Evolutionary conservation across 2,888 invertebrate species (phyloP).

Genomic region (Nudaria mundana): DNA sequence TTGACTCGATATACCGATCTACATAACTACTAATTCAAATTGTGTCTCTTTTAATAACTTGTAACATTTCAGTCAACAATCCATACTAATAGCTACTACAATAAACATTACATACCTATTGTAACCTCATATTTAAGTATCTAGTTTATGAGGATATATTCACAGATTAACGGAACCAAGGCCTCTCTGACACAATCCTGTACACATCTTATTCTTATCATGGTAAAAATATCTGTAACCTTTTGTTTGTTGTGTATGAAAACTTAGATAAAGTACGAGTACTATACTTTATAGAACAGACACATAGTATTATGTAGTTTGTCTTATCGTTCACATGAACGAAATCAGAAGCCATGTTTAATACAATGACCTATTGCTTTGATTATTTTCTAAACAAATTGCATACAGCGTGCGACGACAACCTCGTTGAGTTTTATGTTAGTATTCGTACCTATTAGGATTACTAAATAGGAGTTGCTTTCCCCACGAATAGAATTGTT

Average conservation of each 20-base stretch:
- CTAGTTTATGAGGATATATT: no score
- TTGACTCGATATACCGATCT: no score
- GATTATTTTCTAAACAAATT: conserved; percentile 45
- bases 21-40: no score
- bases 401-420: conserved; percentile 26
- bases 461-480: conserved; percentile 14
- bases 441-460: conserved; percentile 4
- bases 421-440: not conserved
- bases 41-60: no score
- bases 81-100: no score
- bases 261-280: conserved; percentile 11
- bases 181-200: not conserved
- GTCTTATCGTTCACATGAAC: conserved; percentile 50
- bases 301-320: conserved; percentile 33
- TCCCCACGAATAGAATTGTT: conserved; percentile 12
- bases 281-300: conserved; percentile 27
- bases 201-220: conserved; percentile 6
- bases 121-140: no score
- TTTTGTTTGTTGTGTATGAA: conserved; percentile 23
- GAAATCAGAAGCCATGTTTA: conserved; percentile 44
- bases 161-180: no score
- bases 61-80: no score
- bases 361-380: conserved; percentile 51
- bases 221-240: conserved; percentile 12
- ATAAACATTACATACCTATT: no score